Evolutionary conservation across 2,797 vertebrate species (phyloP).

Genomic region (Eulemur albifrons): DNA sequence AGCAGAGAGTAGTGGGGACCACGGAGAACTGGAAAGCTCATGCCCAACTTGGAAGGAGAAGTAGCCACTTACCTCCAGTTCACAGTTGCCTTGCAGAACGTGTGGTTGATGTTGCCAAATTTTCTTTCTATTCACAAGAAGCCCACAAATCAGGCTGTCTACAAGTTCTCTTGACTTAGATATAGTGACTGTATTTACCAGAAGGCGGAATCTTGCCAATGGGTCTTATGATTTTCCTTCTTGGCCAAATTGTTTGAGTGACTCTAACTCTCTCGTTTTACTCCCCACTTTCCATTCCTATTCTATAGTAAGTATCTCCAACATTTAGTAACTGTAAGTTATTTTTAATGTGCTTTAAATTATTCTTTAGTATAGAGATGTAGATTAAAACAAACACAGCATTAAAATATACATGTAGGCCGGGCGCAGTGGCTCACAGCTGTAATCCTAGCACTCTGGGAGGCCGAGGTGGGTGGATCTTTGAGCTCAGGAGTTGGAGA

Average conservation of each 20-base stretch:
- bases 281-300: background rate
- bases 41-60: background rate
- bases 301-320: background rate
- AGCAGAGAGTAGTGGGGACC: rapidly evolving
- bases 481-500: too few relatives aligned
- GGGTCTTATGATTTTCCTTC: background rate
- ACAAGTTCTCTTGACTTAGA: background rate
- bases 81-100: background rate
- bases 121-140: background rate
- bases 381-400: background rate
- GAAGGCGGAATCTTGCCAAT: too few relatives aligned
- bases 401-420: background rate
- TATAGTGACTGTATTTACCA: background rate
- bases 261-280: background rate
- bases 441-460: too few relatives aligned
- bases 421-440: too few relatives aligned
- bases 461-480: too few relatives aligned
- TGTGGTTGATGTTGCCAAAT: background rate
- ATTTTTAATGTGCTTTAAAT: background rate
- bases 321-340: background rate
- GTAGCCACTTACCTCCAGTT: background rate
- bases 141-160: too few relatives aligned
- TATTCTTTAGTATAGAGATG: background rate
- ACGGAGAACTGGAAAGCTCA: background rate
- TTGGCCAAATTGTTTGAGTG: background rate